phyloP scores from a whole-genome alignment of 2,888 invertebrate species.

The Sesia apiformis region DNA sequence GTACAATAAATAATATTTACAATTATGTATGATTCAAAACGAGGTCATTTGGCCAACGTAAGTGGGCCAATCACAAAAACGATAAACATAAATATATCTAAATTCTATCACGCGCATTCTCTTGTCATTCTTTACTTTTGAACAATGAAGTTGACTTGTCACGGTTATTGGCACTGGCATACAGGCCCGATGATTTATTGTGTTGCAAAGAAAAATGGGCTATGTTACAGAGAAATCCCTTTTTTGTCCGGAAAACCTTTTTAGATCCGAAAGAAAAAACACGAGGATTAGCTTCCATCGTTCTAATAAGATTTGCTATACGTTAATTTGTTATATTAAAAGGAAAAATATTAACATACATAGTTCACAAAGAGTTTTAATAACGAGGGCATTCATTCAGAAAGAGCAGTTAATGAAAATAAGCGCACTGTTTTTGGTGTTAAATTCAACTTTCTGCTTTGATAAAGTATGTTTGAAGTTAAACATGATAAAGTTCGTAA shows the following conservation, averaged over 20 bases:
- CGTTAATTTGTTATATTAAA: not conserved
- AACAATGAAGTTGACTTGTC: not conserved
- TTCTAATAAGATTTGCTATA: not conserved
- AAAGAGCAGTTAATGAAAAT: too few species aligned
- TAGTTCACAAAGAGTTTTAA: too few species aligned
- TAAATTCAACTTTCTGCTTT: too few species aligned
- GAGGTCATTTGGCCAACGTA: not conserved
- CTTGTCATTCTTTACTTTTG: not conserved
- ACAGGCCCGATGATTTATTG: slow-evolving; percentile 4
- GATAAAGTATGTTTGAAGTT: not conserved
- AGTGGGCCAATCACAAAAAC: not conserved
- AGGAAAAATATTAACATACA: too few species aligned
- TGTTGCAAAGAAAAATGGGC: not conserved
- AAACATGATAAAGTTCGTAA: not conserved
- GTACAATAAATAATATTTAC: too few species aligned
- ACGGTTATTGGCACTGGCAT: slow-evolving; percentile 3
- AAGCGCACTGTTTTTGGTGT: too few species aligned
- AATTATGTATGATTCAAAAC: not conserved
- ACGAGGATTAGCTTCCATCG: not conserved
- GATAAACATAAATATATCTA: not conserved
- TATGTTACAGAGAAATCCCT: not conserved
- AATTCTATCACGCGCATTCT: not conserved
- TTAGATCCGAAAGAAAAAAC: not conserved
- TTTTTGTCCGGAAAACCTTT: not conserved
- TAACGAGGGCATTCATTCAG: too few species aligned